These are phyloP conservation scores for Cyrtonyx montezumae DNA, from an alignment of 2,113 vertebrate genomes.

Conservation along the genomic window DNA sequence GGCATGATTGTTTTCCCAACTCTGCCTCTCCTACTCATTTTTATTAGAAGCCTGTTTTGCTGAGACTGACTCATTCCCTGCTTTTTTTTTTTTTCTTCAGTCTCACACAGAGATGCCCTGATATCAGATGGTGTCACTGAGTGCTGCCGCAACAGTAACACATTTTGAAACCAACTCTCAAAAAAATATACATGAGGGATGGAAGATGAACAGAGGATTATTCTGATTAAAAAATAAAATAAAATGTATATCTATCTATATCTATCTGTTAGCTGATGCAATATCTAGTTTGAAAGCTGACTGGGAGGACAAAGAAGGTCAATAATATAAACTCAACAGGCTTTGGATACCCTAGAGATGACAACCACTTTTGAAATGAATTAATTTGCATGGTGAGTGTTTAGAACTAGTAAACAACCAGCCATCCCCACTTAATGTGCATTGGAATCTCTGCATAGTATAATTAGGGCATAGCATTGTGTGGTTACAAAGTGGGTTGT, in stretches of 20 bases:
- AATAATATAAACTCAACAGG: background rate
- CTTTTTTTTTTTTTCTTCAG: background rate
- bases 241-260: background rate
- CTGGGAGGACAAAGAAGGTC: background rate
- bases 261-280: background rate
- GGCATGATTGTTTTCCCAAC: background rate
- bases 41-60: background rate
- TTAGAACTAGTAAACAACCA: background rate
- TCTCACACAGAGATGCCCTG: background rate
- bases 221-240: background rate
- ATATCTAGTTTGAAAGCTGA: background rate
- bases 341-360: background rate
- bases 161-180: background rate
- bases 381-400: background rate
- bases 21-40: constrained; percentile 16
- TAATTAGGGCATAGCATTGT: background rate
- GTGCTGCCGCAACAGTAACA: background rate
- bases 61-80: background rate
- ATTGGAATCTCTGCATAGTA: background rate
- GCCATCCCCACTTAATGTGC: background rate
- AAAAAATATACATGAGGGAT: background rate
- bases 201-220: background rate
- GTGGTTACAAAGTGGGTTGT: background rate
- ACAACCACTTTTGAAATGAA: background rate
- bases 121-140: background rate